phyloP scores from a whole-genome alignment of 2,888 invertebrate species.

The Drosophila diplacantha region DNA sequence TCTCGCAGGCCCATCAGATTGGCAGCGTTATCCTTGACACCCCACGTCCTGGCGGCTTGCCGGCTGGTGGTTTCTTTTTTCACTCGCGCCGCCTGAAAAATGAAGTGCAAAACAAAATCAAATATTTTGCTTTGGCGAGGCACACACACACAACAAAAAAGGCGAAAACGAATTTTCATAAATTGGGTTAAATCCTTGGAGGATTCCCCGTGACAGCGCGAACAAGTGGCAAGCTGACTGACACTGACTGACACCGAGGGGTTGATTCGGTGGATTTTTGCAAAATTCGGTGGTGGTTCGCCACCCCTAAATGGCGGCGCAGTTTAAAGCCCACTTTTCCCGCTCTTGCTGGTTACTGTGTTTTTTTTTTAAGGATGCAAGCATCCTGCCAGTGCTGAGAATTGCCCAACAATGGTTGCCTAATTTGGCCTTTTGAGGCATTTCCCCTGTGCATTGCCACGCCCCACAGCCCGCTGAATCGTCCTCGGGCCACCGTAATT shows the following conservation, averaged over 20 bases:
- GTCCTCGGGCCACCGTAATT: slow-evolving; percentile 56
- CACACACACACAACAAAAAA: slow-evolving; percentile 22
- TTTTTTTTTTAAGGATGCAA: slow-evolving; percentile 29
- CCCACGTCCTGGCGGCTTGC: slow-evolving; percentile 58
- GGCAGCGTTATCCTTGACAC: slow-evolving; percentile 61
- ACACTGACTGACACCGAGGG: slow-evolving; percentile 52
- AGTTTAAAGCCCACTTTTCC: slow-evolving; percentile 17
- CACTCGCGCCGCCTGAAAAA: slow-evolving; percentile 54
- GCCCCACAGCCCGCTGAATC: slow-evolving; percentile 23
- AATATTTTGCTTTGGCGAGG: slow-evolving; percentile 60
- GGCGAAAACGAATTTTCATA: slow-evolving; percentile 56
- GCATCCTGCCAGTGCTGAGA: slow-evolving; percentile 29
- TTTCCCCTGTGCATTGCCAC: slow-evolving; percentile 61
- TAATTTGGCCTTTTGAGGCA: slow-evolving; percentile 60
- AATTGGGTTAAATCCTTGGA: slow-evolving; percentile 75
- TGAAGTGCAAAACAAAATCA: slow-evolving; percentile 69
- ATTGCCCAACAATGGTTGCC: slow-evolving; percentile 63
- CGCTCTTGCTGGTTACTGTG: slow-evolving; percentile 16
- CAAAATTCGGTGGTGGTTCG: slow-evolving; percentile 31
- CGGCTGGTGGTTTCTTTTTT: slow-evolving; percentile 37
- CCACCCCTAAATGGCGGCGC: slow-evolving; percentile 39
- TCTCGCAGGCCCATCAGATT: slow-evolving; percentile 45
- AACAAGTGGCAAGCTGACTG: slow-evolving; percentile 62
- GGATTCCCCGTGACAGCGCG: slow-evolving; percentile 73
- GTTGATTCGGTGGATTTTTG: slow-evolving; percentile 43